Conservation (phyloP, 1,140 invertebrate species). For the Drosophila nasuta region DNA sequence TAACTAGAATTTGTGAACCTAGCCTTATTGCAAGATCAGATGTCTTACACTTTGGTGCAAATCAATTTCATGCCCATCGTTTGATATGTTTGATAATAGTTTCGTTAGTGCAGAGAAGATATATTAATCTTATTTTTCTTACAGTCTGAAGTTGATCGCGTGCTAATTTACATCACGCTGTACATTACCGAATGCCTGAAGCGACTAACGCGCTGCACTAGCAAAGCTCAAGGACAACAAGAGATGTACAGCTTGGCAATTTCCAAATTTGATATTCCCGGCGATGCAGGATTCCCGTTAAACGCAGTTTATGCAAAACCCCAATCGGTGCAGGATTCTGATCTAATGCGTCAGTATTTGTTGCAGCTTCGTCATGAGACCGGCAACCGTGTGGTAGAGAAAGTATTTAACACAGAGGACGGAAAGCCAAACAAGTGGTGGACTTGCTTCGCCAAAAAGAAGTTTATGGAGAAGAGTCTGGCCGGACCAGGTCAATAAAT, state of each 20-base stretch:
- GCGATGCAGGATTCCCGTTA: constrained; percentile 97
- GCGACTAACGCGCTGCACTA: constrained; percentile 95
- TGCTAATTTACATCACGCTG: constrained; percentile 99
- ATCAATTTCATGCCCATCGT: too few species aligned
- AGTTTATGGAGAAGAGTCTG: constrained; percentile 99
- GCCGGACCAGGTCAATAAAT: constrained; percentile 79
- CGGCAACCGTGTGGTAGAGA: constrained; percentile 94
- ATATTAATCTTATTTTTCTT: constrained; percentile 48
- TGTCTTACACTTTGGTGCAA: too few species aligned
- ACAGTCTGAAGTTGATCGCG: constrained; percentile 96
- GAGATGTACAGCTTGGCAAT: constrained; percentile 99
- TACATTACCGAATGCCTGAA: constrained; percentile 99
- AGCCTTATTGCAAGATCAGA: too few species aligned
- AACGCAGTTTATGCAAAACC: constrained; percentile 98
- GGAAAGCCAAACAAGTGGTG: constrained; percentile 99
- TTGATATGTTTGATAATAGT: too few species aligned
- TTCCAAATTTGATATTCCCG: constrained; percentile 98
- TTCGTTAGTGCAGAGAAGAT: too few species aligned
- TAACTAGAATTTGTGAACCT: too few species aligned
- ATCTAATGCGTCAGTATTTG: constrained; percentile 96
- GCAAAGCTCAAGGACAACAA: constrained; percentile 94
- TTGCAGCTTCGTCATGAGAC: constrained; percentile 98
- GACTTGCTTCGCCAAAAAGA: constrained; percentile 99
- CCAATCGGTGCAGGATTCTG: constrained; percentile 90
- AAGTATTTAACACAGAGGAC: constrained; percentile 95